These are phyloP conservation scores for Therioaphis trifolii DNA, from an alignment of 2,888 invertebrate species.

Conservation along the genomic window DNA sequence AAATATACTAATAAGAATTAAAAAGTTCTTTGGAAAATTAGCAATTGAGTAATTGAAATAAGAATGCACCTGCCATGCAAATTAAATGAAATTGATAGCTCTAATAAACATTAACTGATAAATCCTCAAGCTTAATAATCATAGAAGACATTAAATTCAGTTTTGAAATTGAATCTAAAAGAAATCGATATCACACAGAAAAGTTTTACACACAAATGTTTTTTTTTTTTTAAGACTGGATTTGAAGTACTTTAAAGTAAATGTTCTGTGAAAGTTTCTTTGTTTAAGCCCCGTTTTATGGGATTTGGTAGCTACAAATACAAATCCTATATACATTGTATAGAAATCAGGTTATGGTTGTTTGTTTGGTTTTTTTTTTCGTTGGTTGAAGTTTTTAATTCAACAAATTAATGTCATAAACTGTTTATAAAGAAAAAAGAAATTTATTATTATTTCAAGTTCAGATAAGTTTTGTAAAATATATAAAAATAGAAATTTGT, in stretches of 20 bases:
- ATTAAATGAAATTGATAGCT: not conserved
- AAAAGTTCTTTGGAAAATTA: no score
- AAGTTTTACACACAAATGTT: constrained; percentile 27
- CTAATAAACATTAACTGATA: not conserved
- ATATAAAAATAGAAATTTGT: no score
- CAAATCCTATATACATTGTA: constrained; percentile 15
- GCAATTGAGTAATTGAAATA: no score
- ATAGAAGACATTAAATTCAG: constrained; percentile 5
- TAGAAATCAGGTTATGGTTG: not conserved
- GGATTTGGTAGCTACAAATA: constrained; percentile 33
- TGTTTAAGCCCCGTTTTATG: constrained; percentile 47
- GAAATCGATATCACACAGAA: constrained; percentile 11
- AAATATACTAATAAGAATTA: no score
- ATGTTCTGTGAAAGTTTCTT: constrained; percentile 34
- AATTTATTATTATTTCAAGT: no score
- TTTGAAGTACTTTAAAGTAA: constrained; percentile 32
- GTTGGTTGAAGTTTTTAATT: not conserved
- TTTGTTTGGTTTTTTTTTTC: not conserved
- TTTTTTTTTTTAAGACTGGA: constrained; percentile 40
- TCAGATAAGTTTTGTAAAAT: no score
- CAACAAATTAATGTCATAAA: not conserved
- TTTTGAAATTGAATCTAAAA: constrained; percentile 41
- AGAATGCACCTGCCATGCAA: not conserved
- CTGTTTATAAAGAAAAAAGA: no score
- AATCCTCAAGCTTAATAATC: constrained; percentile 4